Percentiles rank a stretch among this genome's conserved stretches.
These are phyloP conservation scores for Neosilurus hyrtlii DNA, from an alignment of 2,797 vertebrate genomes.

Conservation along the genomic window DNA sequence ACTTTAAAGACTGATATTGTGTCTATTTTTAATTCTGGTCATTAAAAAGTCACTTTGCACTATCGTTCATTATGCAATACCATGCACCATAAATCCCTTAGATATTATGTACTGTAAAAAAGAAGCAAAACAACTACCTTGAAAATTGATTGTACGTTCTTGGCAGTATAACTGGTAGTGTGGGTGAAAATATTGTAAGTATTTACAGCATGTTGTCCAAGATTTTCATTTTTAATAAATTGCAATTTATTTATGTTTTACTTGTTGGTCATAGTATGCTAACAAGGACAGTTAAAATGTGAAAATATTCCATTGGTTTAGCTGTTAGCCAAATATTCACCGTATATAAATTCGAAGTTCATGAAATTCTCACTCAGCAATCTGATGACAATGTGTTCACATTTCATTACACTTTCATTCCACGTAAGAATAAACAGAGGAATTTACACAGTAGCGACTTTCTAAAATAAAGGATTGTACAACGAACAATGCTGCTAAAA, in stretches of 20 bases:
- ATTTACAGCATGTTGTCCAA: neutral
- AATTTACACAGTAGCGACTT: neutral
- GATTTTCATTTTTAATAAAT: neutral
- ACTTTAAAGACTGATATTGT: neutral
- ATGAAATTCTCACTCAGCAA: neutral
- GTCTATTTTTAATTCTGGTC: neutral
- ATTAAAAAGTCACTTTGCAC: neutral
- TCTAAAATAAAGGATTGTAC: neutral
- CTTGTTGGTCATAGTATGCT: neutral
- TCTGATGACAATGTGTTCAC: neutral
- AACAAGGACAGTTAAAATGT: neutral
- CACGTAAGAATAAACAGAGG: neutral
- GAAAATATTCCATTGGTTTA: neutral
- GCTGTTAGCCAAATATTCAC: neutral
- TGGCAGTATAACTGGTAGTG: neutral
- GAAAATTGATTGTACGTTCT: too few relatives aligned
- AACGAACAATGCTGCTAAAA: neutral
- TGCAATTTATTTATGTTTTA: neutral
- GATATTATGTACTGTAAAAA: slow-evolving; percentile 6
- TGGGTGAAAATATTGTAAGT: neutral
- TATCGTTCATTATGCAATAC: neutral
- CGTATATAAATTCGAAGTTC: neutral
- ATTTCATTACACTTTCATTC: neutral
- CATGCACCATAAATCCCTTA: neutral
- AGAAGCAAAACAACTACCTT: neutral